phyloP scores from a whole-genome alignment of 2,113 vertebrate species.

The Sorex fumeus region DNA sequence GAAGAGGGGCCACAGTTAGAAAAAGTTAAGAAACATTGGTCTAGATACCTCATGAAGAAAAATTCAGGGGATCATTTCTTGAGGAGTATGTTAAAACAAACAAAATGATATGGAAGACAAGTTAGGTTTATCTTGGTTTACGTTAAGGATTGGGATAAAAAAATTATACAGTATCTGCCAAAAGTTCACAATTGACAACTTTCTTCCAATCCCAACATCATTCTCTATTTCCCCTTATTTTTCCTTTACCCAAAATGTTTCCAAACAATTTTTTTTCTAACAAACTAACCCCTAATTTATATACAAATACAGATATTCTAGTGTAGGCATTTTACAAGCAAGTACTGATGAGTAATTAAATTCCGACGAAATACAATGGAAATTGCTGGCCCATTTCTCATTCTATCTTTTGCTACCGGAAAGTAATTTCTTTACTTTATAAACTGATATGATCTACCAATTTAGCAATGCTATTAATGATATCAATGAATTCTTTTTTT shows the following conservation, averaged over 20 bases:
- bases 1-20: too few relatives aligned
- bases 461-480: too few relatives aligned
- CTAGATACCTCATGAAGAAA: neutral
- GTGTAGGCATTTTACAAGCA: neutral
- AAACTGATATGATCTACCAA: too few relatives aligned
- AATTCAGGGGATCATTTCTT: neutral
- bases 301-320: neutral
- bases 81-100: neutral
- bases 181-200: neutral
- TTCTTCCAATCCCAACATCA: neutral
- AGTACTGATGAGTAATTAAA: neutral
- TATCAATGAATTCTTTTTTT: too few relatives aligned
- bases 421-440: too few relatives aligned
- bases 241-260: neutral
- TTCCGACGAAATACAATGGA: neutral
- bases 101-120: neutral
- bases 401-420: too few relatives aligned
- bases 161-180: too few relatives aligned
- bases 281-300: neutral
- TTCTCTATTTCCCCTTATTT: neutral
- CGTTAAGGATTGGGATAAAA: neutral
- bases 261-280: neutral
- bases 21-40: too few relatives aligned
- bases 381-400: too few relatives aligned
- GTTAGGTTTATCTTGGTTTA: neutral